phyloP scores from a whole-genome alignment of 2,888 invertebrate species.

The Pseudanteris insignis region DNA sequence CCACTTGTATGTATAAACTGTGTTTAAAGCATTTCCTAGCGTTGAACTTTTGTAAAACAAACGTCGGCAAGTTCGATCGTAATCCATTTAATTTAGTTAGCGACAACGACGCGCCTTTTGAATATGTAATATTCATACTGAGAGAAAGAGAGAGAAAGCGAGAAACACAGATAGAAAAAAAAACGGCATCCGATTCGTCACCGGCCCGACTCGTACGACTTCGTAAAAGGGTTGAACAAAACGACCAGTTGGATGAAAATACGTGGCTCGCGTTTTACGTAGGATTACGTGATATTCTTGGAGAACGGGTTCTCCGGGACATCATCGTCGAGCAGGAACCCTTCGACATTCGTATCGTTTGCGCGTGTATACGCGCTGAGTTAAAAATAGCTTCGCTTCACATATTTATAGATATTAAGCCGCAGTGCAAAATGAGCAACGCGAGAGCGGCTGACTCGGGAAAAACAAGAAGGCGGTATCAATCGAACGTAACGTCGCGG shows the following conservation, averaged over 20 bases:
- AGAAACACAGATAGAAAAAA: neutral
- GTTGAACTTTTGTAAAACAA: no score
- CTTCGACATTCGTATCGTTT: slow-evolving; percentile 20
- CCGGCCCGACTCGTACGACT: slow-evolving; percentile 4
- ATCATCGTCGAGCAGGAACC: slow-evolving; percentile 31
- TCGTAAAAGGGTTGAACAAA: slow-evolving; percentile 7
- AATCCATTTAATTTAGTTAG: slow-evolving; percentile 22
- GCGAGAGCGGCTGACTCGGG: neutral
- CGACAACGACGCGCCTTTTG: slow-evolving; percentile 20
- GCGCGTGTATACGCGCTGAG: slow-evolving; percentile 42
- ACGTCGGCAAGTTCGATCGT: slow-evolving; percentile 21
- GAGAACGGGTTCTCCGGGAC: slow-evolving; percentile 33
- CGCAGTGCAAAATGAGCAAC: slow-evolving; percentile 5
- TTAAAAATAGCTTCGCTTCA: slow-evolving; percentile 62
- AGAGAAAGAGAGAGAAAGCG: slow-evolving; percentile 4
- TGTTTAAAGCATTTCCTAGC: no score
- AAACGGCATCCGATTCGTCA: slow-evolving; percentile 9
- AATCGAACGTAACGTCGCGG: slow-evolving; percentile 8
- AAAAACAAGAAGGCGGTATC: slow-evolving; percentile 22
- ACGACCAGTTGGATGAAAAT: slow-evolving; percentile 8
- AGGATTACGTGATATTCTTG: slow-evolving; percentile 40
- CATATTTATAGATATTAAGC: slow-evolving; percentile 58
- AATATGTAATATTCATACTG: slow-evolving; percentile 36
- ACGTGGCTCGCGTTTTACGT: slow-evolving; percentile 31
- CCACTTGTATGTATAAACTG: no score